Base-by-base conservation (phyloP, 2,113 vertebrate genomes). In the Phycodurus eques region DNA sequence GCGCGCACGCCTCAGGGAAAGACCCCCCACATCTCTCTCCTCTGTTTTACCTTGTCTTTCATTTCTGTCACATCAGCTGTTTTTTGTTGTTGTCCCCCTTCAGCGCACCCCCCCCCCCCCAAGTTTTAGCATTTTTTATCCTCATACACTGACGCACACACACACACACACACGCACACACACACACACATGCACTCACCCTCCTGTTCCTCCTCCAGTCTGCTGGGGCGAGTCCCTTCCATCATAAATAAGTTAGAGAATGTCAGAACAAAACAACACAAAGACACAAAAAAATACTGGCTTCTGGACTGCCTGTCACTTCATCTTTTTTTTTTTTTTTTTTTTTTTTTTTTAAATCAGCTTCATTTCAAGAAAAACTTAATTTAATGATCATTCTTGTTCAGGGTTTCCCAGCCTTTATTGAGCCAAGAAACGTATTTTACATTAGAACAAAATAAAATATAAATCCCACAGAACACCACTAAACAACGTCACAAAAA, bases 1-100 rank as follows among this genome's bases (percentile, higher is more conserved):
- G 80, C 76, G 83, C 79, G 77, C 72, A 79, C 15, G 71, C 83
- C 82, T 77, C 59, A 78, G 86, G 86, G 86, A 85, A 85, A 85
- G 76, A 77, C 82, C 81, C 80, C 75, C 64, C 77, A 70, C 74
- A 35, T 46, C 54, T 59, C 49, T 63, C 63, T 59, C 71, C 67
- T 65, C 68, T 65, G 44, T 64, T 51, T 57, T 53, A 51, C 61
- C 17, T 66, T 68, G 44, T 39, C 73, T 56, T 63, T 78, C 71
- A 49, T 73, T 72, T 74, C 43, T 62, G 69, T 77, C 74, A 53
- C 71, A 59, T 80, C 80, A 76, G 39, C 46, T 73, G 10, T 57
- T 8, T 42, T 47, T 47, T 71, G n/a, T n/a, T n/a, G n/a, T 46
- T 63, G 27, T 27, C 39, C 64, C 35, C 63, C 73, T 66, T 83